A percentile compares a stretch with the other conserved stretches of the same genome.
Evolutionary conservation across 2,797 vertebrate species (phyloP).

Genomic region (Falco biarmicus): DNA sequence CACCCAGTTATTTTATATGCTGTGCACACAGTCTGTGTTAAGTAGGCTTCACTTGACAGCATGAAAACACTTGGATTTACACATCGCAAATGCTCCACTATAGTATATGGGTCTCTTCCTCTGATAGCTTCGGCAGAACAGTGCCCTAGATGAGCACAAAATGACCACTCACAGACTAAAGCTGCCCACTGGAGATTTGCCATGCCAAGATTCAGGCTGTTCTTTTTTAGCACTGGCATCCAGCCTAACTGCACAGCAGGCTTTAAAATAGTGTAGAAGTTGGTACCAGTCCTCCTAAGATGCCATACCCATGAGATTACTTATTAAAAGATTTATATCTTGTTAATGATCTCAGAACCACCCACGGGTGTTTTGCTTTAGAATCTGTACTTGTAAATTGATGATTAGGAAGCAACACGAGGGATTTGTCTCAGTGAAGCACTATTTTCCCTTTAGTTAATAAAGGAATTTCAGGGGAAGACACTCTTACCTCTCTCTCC

Average conservation of each 20-base stretch:
- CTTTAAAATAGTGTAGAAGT: not conserved
- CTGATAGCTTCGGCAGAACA: not conserved
- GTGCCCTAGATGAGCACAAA: not conserved
- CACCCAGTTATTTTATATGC: not conserved
- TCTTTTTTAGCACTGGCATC: not conserved
- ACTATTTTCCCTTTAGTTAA: constrained; percentile 16
- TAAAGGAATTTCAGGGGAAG: not conserved
- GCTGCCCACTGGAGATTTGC: not conserved
- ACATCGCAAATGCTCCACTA: not conserved
- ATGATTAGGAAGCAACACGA: constrained; percentile 12
- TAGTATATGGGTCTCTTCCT: not conserved
- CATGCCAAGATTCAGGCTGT: not conserved
- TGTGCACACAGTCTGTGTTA: not conserved
- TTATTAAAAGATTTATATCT: constrained; percentile 27
- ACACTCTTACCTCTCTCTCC: not conserved
- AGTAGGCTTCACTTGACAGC: constrained; percentile 12
- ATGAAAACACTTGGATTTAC: constrained; percentile 14
- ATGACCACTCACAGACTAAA: not conserved
- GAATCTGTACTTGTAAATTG: not conserved
- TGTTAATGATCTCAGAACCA: constrained; percentile 11
- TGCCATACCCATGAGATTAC: not conserved
- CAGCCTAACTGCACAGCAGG: not conserved
- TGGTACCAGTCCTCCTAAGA: not conserved
- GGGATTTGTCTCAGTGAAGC: not conserved
- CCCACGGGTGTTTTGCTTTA: not conserved